Evolutionary conservation across 1,140 invertebrate species (phyloP), one percentile per base, ranked within the genome.

Genomic region (Zaprionus gabonicus): DNA sequence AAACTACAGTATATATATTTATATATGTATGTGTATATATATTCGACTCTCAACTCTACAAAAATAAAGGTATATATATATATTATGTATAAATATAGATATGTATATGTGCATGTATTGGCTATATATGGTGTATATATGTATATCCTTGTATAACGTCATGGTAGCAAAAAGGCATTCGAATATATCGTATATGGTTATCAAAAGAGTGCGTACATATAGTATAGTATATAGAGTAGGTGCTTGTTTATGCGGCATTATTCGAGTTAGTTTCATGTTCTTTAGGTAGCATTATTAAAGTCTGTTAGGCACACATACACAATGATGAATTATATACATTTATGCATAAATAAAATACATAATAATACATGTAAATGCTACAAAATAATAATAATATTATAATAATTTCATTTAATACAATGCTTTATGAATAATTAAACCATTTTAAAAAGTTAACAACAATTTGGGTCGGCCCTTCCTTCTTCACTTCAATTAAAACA

Each of bases 371-470:
- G 57, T 60, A 70, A 63, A 69, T 68, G 71, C 71, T 78, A 64
- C 27, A 71, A 67, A 59, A 51, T 72, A 58, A 65, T 67, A 63
- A 60, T 66, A 58, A 65, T 67, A 67, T 56, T 66, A 81, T 60
- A 81, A 64, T 71, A 67, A 80, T 80, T 80, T 76, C 78, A 71
- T 81, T 80, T 68, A 80, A 80, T 76, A 72, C 38, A 71, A 71
- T 23, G 64, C 46, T 68, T 76, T 70, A 71, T 71, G 73, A 82
- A 82, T 82, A 82, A 75, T 75, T 76, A 82, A 82, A 83, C 71
- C 76, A 71, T 82, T 82, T 76, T 82, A 80, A 82, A 82, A 83
- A 80, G 80, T 76, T 76, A 83, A 76, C 72, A 83, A 83, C 81
- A 83, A 82, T 76, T 79, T 70, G 65, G 76, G 62, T 64, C 53